These are phyloP conservation scores for Nephrotoma appendiculata DNA, from an alignment of 2,888 invertebrate species.

Conservation along the genomic window DNA sequence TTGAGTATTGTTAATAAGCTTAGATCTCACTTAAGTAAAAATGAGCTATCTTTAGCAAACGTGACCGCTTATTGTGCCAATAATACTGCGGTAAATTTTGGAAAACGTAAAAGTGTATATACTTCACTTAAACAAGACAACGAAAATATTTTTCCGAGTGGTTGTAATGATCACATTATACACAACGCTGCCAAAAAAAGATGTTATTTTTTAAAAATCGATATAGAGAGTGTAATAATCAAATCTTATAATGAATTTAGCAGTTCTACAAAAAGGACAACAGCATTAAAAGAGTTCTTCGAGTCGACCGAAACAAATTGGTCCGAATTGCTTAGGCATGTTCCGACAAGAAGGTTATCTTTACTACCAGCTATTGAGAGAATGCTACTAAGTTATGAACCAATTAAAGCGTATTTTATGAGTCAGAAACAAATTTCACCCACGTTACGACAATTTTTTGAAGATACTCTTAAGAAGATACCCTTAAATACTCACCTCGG, in stretches of 20 bases:
- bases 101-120: slow-evolving; percentile 7
- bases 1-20: no score
- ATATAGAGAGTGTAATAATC: slow-evolving; percentile 5
- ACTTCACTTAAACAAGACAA: slow-evolving; percentile 7
- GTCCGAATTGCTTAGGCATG: no score
- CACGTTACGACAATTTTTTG: slow-evolving; percentile 1
- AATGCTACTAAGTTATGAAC: slow-evolving; percentile 5
- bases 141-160: background rate
- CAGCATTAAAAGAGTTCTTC: slow-evolving; percentile 6
- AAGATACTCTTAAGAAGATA: no score
- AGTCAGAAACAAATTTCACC: background rate
- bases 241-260: slow-evolving; percentile 8
- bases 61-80: no score
- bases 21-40: no score
- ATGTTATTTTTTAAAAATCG: background rate
- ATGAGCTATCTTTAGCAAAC: no score
- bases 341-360: slow-evolving; percentile 8
- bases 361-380: slow-evolving; percentile 7
- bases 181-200: slow-evolving; percentile 1
- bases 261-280: slow-evolving; percentile 1
- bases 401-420: slow-evolving; percentile 8
- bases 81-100: no score
- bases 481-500: no score
- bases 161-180: slow-evolving; percentile 5
- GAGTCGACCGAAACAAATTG: no score